Conservation (phyloP, 2,888 invertebrate genomes). For the Gymnocheta viridis region DNA sequence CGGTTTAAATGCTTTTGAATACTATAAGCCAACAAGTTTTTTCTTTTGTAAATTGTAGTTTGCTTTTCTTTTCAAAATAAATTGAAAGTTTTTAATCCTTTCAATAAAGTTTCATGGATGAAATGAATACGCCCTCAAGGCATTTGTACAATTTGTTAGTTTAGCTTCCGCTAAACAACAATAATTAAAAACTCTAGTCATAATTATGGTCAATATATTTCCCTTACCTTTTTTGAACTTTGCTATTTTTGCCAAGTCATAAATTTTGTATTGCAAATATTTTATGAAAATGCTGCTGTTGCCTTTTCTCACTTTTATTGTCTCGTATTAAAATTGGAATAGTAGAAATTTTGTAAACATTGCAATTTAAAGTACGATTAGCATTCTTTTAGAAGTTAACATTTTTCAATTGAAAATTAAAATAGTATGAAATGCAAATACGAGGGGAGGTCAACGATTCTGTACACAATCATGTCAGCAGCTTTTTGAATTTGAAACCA, state of each 20-base stretch:
- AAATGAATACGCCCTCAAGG: slow-evolving; percentile 22
- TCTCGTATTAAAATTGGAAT: no score
- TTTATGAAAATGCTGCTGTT: slow-evolving; percentile 10
- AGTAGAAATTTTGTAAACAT: no score
- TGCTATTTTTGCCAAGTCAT: not conserved
- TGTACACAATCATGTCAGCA: no score
- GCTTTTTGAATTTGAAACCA: no score
- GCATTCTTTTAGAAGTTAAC: no score
- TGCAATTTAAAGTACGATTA: no score
- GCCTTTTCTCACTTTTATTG: not conserved
- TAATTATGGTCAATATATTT: slow-evolving; percentile 14
- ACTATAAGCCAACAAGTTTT: not conserved
- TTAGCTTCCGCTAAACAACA: slow-evolving; percentile 36
- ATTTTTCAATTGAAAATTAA: no score
- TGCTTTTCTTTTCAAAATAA: slow-evolving; percentile 21
- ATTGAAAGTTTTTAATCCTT: slow-evolving; percentile 58
- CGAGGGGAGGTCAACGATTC: no score
- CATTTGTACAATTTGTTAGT: slow-evolving; percentile 16
- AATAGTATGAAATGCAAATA: no score
- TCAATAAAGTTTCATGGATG: not conserved
- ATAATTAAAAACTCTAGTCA: slow-evolving; percentile 39
- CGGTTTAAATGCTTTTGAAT: slow-evolving; percentile 12
- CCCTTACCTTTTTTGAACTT: not conserved
- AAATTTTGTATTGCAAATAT: slow-evolving; percentile 18
- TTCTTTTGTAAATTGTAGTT: not conserved